These are phyloP conservation scores for Calyptomena viridis DNA, from an alignment of 2,113 vertebrate genomes.

Conservation along the genomic window DNA sequence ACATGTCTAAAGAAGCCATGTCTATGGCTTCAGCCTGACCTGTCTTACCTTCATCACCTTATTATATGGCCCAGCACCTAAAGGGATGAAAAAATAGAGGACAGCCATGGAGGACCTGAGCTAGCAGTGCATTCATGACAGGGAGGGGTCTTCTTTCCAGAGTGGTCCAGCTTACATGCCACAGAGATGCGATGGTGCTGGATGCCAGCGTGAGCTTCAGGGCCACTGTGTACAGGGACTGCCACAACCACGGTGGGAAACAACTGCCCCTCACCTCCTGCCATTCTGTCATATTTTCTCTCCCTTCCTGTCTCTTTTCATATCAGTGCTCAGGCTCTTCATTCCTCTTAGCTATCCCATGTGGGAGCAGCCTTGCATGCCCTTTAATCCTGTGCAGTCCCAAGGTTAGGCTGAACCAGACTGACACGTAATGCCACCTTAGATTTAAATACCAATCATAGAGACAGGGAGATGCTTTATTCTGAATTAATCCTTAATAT, in stretches of 20 bases:
- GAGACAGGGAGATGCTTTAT: background rate
- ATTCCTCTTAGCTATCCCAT: background rate
- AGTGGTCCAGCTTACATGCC: fast-evolving
- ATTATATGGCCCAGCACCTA: background rate
- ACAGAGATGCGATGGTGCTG: background rate
- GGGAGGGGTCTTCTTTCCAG: background rate
- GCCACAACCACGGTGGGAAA: background rate
- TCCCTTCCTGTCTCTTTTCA: background rate
- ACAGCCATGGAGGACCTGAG: background rate
- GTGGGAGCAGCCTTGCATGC: background rate
- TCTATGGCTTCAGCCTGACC: background rate
- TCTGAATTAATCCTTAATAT: background rate
- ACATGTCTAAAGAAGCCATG: background rate
- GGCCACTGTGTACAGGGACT: background rate
- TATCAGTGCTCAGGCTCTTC: background rate
- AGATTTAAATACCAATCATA: background rate
- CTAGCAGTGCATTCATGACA: fast-evolving
- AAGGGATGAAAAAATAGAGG: background rate
- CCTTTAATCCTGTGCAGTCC: background rate
- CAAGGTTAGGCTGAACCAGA: background rate
- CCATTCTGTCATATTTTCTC: background rate
- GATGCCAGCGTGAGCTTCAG: background rate
- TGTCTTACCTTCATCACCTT: background rate
- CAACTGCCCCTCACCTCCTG: background rate
- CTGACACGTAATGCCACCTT: background rate